Evolutionary conservation across 2,113 vertebrate species (phyloP).

Genomic region (Pterocles orientalis): DNA sequence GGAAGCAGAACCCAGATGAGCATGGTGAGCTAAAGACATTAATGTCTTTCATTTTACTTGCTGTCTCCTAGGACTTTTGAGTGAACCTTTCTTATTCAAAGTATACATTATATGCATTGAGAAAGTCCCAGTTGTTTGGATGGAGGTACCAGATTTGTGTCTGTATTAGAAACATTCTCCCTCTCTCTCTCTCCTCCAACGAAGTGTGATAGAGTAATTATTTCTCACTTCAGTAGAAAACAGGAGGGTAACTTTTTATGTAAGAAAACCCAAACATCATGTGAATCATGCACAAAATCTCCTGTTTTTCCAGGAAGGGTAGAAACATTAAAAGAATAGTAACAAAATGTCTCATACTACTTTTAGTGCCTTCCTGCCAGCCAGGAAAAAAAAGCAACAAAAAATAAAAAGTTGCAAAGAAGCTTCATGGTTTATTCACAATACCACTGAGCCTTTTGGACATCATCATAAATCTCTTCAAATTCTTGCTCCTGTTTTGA

Average conservation of each 20-base stretch:
- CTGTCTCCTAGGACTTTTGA: neutral
- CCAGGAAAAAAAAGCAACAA: neutral
- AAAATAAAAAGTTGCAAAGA: neutral
- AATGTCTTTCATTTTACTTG: neutral
- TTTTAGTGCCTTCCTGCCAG: neutral
- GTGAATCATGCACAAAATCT: neutral
- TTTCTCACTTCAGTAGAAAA: conserved; percentile 20
- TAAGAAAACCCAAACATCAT: neutral
- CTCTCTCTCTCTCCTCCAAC: neutral
- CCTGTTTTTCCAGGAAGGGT: neutral
- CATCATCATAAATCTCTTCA: conserved; percentile 30
- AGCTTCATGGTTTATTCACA: neutral
- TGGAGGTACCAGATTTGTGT: neutral
- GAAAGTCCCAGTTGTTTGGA: neutral
- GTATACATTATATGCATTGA: neutral
- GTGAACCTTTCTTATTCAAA: neutral
- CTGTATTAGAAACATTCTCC: neutral
- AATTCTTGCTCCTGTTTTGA: conserved; percentile 41
- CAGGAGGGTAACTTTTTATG: neutral
- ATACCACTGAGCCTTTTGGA: conserved; percentile 1
- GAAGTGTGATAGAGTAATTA: neutral
- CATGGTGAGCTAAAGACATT: neutral
- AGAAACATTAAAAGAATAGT: neutral
- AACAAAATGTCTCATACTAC: neutral
- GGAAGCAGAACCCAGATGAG: neutral